phyloP scores from a whole-genome alignment of 2,113 vertebrate genomes.

The Oophaga pumilio region DNA sequence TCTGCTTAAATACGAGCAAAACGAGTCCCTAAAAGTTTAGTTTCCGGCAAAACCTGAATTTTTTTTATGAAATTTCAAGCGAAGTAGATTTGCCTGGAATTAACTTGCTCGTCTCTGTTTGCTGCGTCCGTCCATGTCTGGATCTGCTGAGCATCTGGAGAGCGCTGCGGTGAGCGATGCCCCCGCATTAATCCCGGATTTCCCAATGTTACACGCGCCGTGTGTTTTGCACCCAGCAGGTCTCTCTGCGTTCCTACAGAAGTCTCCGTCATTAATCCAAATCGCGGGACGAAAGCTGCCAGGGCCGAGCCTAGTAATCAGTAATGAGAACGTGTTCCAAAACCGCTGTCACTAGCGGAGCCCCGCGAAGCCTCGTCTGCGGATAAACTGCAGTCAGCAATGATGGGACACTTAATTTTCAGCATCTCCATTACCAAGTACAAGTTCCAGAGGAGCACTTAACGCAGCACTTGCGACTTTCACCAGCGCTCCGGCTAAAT shows the following conservation, averaged over 20 bases:
- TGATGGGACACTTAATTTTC: slow-evolving; percentile 49
- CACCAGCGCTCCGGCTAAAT: slow-evolving; percentile 42
- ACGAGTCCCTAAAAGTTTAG: no score
- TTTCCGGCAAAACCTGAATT: no score
- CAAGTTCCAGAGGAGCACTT: slow-evolving; percentile 54
- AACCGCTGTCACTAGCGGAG: slow-evolving; percentile 1
- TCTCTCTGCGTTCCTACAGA: slow-evolving; percentile 4
- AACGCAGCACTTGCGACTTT: slow-evolving; percentile 35
- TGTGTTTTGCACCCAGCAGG: not conserved
- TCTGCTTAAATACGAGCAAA: no score
- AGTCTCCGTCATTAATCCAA: slow-evolving; percentile 31
- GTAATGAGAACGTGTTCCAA: slow-evolving; percentile 52
- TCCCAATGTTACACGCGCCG: not conserved
- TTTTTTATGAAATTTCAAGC: no score
- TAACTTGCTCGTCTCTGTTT: no score
- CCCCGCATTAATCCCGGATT: not conserved
- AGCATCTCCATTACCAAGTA: slow-evolving; percentile 46
- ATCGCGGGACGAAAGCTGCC: slow-evolving; percentile 29
- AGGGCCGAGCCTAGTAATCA: slow-evolving; percentile 11
- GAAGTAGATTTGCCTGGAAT: no score
- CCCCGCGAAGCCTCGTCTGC: not conserved
- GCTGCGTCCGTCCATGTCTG: no score
- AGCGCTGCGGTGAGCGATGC: not conserved
- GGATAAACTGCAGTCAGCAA: slow-evolving; percentile 47
- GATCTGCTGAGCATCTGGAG: not conserved